phyloP scores from a whole-genome alignment of 1,140 invertebrate genomes.

The Hestina assimilis region DNA sequence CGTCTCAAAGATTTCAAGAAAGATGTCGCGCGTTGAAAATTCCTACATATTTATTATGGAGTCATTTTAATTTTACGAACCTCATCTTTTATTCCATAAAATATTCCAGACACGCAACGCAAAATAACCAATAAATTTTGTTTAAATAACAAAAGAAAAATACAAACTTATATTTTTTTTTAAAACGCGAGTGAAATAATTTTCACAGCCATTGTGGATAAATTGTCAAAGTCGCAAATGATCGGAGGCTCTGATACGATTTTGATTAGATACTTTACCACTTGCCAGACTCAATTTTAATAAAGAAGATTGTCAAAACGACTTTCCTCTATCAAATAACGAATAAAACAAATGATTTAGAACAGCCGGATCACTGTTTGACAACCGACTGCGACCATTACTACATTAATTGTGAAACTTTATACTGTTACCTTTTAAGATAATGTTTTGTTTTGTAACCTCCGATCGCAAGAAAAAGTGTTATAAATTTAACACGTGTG shows the following conservation, averaged over 20 bases:
- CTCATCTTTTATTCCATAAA: conserved; percentile 3
- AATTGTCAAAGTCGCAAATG: neutral
- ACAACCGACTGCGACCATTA: no score
- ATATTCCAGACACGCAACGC: neutral
- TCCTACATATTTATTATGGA: conserved; percentile 38
- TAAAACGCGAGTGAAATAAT: no score
- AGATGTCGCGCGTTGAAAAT: conserved; percentile 37
- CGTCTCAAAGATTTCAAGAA: conserved; percentile 49
- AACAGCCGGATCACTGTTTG: no score
- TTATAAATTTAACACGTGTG: no score
- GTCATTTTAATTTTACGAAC: conserved; percentile 45
- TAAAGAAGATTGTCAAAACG: conserved; percentile 1
- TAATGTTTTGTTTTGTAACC: no score
- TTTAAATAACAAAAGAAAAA: no score
- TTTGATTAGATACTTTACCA: conserved; percentile 47
- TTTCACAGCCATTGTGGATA: neutral
- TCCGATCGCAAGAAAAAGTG: no score
- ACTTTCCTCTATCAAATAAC: conserved; percentile 2
- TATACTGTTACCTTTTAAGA: no score
- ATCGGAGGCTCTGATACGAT: conserved; percentile 49
- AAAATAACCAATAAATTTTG: no score
- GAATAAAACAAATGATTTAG: neutral
- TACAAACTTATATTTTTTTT: no score
- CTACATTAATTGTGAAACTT: no score
- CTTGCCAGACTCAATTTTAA: conserved; percentile 2